phyloP scores from a whole-genome alignment of 2,113 vertebrate species.

The Diglossa brunneiventris region DNA sequence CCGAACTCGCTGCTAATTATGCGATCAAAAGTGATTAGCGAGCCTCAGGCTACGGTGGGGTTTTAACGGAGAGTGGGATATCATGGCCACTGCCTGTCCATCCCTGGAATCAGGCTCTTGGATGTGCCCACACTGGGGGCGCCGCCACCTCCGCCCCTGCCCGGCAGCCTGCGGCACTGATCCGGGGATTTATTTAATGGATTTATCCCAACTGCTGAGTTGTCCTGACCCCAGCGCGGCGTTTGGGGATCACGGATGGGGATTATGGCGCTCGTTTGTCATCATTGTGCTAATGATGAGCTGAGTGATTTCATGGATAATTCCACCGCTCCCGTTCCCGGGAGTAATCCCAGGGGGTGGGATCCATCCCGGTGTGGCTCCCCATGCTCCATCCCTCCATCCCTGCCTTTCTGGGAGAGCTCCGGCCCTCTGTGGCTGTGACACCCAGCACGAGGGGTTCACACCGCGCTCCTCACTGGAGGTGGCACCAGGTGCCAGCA shows the following conservation, averaged over 20 bases:
- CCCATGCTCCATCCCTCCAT: not conserved
- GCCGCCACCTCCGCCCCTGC: not conserved
- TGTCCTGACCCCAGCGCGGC: not conserved
- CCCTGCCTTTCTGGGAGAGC: not conserved
- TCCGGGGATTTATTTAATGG: not conserved
- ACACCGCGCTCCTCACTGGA: rapidly evolving
- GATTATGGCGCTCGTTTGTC: not conserved
- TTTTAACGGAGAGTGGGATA: not conserved
- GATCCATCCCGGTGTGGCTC: not conserved
- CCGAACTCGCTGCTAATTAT: not conserved
- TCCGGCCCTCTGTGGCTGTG: not conserved
- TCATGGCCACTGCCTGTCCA: rapidly evolving
- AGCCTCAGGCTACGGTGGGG: not conserved
- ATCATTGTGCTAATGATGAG: not conserved
- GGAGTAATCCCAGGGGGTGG: not conserved
- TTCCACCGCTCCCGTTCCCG: not conserved
- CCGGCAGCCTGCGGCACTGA: not conserved
- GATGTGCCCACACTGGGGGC: rapidly evolving
- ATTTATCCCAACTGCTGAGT: not conserved
- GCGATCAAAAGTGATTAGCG: not conserved
- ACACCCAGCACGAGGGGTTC: not conserved
- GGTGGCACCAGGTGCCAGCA: rapidly evolving
- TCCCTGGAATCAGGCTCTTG: not conserved
- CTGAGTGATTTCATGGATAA: not conserved
- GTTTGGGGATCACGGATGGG: not conserved